Percentiles rank a stretch among this genome's conserved stretches.
phyloP scores from a whole-genome alignment of 2,797 vertebrate species.

The Molossus alvarezi region DNA sequence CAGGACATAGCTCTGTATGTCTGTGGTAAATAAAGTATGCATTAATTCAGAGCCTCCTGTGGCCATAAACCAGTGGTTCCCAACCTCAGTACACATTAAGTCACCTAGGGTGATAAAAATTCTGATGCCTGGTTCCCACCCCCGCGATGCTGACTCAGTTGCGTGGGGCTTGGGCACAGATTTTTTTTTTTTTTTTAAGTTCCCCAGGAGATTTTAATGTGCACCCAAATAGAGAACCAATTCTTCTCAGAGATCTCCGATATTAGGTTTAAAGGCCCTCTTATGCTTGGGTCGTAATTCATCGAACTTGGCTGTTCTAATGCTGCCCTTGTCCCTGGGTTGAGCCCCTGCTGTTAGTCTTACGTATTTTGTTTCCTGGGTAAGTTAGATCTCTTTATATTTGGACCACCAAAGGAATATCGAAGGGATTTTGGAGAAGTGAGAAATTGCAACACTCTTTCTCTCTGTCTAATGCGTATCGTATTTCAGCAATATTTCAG shows the following conservation, averaged over 20 bases:
- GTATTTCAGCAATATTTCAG: neutral
- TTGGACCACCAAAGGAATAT: neutral
- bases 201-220: constrained; percentile 21
- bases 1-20: neutral
- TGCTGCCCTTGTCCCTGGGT: neutral
- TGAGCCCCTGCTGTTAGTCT: neutral
- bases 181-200: neutral
- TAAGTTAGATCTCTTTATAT: neutral
- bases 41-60: neutral
- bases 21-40: neutral
- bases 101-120: constrained; percentile 37
- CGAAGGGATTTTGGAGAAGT: neutral
- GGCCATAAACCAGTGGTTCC: neutral
- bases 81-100: neutral
- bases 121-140: neutral
- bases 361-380: neutral
- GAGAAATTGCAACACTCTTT: neutral
- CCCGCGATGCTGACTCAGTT: constrained; percentile 23
- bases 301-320: neutral
- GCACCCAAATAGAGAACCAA: neutral
- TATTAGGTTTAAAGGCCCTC: neutral
- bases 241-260: neutral
- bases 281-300: neutral
- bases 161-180: neutral
- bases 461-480: neutral